Evolutionary conservation across 2,888 invertebrate genomes (phyloP), one percentile per base, ranked within the genome.

Genomic region (Apamea crenata): DNA sequence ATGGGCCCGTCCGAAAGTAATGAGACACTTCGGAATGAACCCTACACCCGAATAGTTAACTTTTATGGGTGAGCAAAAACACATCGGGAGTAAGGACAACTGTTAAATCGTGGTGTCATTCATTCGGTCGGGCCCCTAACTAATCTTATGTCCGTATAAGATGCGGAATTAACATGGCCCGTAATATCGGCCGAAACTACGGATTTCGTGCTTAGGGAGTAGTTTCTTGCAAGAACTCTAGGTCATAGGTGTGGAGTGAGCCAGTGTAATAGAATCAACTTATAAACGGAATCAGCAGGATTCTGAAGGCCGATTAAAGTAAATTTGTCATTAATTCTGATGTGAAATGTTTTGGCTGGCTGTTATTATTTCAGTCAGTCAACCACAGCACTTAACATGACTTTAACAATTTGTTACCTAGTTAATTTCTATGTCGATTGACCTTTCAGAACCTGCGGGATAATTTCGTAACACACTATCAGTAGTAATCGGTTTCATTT

Each of bases 321-420:
- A 5, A 36, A 50, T 61, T 16, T 74, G 56, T 21, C 50, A 25
- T 47, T 47, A n/a, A 21, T 36, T 21, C 74, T 70, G 70, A 75
- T 75, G 73, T 75, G 40, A 74, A 74, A 7, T 73, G 73, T 12
- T 53, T 29, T 75, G 74, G 73, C 73, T 74, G 72, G 72, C 72
- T 74, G 18, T 21, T 40, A 29, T 73, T 75, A 53, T 40, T 72
- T 53, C 40, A 18, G n/a, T 40, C 7, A 40, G 73, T 73, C 53
- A 75, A 70, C 32, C 32, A 70, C 16, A 53, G 32, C 32, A 53
- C 32, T 32, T 70, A n/a, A 53, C 70, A 70, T 70, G 70, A 32
- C 32, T 70, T 70, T 53, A 32, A 53, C 70, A 70, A 32, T 25
- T 50, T 32, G 0, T 14, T n/a, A n/a, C n/a, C n/a, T n/a, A 10